Evolutionary conservation across 1,140 invertebrate species (phyloP).

Genomic region (Pseudomyrmex flavicornis): DNA sequence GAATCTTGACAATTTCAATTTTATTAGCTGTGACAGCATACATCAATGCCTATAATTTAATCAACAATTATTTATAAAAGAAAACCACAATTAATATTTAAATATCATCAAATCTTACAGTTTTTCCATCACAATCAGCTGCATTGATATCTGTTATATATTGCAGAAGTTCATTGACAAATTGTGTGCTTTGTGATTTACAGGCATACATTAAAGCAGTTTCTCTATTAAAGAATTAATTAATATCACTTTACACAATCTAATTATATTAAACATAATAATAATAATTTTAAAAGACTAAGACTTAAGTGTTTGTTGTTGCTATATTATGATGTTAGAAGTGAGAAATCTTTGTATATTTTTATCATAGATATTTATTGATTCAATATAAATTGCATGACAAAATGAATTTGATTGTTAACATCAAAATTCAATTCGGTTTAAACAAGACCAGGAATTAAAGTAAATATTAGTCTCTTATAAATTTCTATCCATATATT

Average conservation of each 20-base stretch:
- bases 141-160: conserved; percentile 84
- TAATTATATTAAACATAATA: conserved; percentile 2
- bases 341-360: too few species aligned
- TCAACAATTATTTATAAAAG: conserved; percentile 4
- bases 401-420: too few species aligned
- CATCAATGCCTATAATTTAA: conserved; percentile 83
- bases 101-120: conserved; percentile 78
- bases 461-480: conserved; percentile 25
- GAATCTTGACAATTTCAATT: conserved; percentile 83
- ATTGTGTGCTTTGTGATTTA: conserved; percentile 79
- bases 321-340: too few species aligned
- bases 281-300: conserved; percentile 19
- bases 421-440: too few species aligned
- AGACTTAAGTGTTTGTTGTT: neutral
- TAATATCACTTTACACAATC: too few species aligned
- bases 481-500: neutral
- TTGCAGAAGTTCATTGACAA: conserved; percentile 84
- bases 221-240: conserved; percentile 75
- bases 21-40: conserved; percentile 85
- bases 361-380: too few species aligned
- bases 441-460: too few species aligned
- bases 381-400: too few species aligned
- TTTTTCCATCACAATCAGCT: conserved; percentile 85
- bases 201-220: conserved; percentile 86
- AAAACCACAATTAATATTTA: conserved; percentile 10